These are phyloP conservation scores for Acanthiza pusilla DNA, from an alignment of 2,797 vertebrate species.

Conservation along the genomic window DNA sequence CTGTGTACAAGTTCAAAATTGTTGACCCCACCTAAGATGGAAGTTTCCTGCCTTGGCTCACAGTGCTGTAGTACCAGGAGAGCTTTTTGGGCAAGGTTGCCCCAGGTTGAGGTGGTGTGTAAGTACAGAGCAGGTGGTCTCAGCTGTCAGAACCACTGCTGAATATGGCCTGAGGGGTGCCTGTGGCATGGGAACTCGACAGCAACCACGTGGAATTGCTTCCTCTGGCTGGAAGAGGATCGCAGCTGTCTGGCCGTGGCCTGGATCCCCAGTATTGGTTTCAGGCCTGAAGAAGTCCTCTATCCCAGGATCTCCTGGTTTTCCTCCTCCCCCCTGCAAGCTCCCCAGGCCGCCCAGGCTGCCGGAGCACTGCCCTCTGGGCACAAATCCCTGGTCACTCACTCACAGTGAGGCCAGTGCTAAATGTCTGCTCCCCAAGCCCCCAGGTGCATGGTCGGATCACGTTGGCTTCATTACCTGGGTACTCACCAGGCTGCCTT, in stretches of 20 bases:
- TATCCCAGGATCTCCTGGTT: background rate
- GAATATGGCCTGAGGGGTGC: background rate
- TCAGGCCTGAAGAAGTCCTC: background rate
- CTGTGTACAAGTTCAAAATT: background rate
- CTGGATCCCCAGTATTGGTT: background rate
- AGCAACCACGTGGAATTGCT: fast-evolving
- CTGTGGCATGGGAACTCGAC: fast-evolving
- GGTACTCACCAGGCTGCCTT: background rate
- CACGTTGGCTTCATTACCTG: background rate
- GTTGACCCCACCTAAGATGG: background rate
- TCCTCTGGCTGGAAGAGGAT: background rate
- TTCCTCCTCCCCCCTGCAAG: background rate
- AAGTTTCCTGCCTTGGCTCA: background rate
- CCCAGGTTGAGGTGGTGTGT: background rate
- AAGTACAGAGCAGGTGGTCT: background rate
- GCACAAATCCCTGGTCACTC: background rate
- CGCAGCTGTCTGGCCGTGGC: background rate
- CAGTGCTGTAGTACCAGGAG: background rate
- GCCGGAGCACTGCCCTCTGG: fast-evolving
- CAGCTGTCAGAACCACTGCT: background rate
- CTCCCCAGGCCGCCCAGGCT: background rate
- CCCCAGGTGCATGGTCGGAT: background rate
- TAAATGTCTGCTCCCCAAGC: background rate
- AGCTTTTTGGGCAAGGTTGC: background rate
- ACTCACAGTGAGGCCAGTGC: background rate